Evolutionary conservation across 2,888 invertebrate species (phyloP), one percentile per base, ranked within the genome.

Genomic region (Microctonus hyperodae): DNA sequence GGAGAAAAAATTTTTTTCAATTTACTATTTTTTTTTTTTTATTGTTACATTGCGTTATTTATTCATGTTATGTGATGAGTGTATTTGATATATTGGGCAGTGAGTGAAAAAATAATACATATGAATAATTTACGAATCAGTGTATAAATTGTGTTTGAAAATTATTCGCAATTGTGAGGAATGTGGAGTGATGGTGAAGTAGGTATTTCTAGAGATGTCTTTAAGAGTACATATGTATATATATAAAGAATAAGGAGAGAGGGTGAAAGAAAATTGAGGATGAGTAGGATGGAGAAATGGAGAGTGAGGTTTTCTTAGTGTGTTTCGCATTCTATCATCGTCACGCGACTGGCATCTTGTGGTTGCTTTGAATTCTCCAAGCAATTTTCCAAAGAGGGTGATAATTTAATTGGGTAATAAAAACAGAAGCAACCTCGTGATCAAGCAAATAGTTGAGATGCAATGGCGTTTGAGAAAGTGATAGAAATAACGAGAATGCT

Each of bases 321-420:
- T 44, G 48, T 33, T 31, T 60, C 50, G 50, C 33, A 60, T 60
- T 60, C 50, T 60, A 60, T 60, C 60, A 51, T 60, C 60, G 60
- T 60, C 50, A 60, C 31, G 22, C n/a, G 20, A 48, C 7, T 28
- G 11, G 23, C 13, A 13, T n/a, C 20, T 20, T 37, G 59, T 16
- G 37, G 55, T 40, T 61, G 13, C 55, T 28, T 23, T 25, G 31
- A 37, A 55, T n/a, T 20, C 51, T 23, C 23, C 44, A 51, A 62
- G 74, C 71, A 76, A 76, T 77, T 70, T 74, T 59, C 69, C 71
- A 70, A 72, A 72, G 68, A 76, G 75, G 64, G 68, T 70, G 72
- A 76, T 76, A 77, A 77, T 78, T 78, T 75, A 73, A 77, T 76
- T 72, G 73, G 68, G 71, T 72, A 75, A 74, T 73, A 71, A 67